These are phyloP conservation scores for Bombus fervidus DNA, from an alignment of 1,140 invertebrate genomes.

Conservation along the genomic window DNA sequence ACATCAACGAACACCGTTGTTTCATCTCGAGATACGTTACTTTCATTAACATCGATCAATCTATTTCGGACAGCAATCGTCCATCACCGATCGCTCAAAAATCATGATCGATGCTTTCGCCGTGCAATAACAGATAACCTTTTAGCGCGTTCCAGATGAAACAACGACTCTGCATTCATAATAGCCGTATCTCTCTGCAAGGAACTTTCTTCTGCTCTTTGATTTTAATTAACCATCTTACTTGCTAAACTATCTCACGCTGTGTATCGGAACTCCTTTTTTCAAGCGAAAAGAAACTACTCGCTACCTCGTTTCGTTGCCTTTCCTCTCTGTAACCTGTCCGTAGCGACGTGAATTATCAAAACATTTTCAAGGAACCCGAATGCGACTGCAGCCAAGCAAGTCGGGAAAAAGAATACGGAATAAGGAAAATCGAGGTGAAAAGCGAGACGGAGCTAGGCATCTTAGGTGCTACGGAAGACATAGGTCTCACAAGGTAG, in stretches of 20 bases:
- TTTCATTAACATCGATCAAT: constrained; percentile 2
- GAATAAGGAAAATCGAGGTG: background rate
- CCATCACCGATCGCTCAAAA: constrained; percentile 13
- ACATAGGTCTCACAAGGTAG: background rate
- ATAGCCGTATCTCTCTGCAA: constrained; percentile 3
- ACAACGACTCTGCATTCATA: constrained; percentile 9
- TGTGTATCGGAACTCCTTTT: background rate
- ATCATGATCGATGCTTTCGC: background rate
- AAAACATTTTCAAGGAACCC: background rate
- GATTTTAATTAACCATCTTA: constrained; percentile 35
- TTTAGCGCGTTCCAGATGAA: background rate
- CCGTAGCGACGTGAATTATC: constrained; percentile 1
- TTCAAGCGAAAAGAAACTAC: background rate
- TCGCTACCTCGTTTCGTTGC: background rate
- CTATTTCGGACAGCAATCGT: background rate
- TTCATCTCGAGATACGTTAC: background rate
- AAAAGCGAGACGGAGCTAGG: no score
- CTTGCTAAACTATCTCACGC: background rate
- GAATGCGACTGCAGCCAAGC: background rate
- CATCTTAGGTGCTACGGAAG: background rate
- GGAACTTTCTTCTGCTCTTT: constrained; percentile 13
- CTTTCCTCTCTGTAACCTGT: background rate
- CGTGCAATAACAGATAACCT: background rate
- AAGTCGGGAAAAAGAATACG: background rate
- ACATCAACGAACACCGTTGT: background rate